Conservation (phyloP, 2,113 vertebrate genomes). For the Spheniscus mendiculus region DNA sequence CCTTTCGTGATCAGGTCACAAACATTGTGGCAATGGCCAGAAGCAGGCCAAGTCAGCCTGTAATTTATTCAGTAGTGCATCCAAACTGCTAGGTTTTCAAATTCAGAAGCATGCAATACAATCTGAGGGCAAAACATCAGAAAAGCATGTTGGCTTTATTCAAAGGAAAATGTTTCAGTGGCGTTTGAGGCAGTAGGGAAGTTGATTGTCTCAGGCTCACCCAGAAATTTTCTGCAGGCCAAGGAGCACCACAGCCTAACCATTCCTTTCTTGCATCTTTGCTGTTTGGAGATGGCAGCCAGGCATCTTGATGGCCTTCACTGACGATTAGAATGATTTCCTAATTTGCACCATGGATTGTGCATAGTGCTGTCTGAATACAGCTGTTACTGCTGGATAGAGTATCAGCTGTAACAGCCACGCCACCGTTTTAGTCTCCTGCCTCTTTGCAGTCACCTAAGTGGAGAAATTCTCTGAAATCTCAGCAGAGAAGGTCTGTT, state of each 20-base stretch:
- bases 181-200: accelerated
- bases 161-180: background rate
- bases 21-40: background rate
- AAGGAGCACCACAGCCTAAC: background rate
- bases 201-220: background rate
- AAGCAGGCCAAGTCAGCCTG: background rate
- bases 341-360: background rate
- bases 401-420: background rate
- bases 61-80: background rate
- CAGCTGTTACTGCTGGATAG: background rate
- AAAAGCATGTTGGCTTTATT: background rate
- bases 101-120: background rate
- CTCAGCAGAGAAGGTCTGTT: background rate
- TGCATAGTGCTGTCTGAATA: background rate
- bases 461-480: background rate
- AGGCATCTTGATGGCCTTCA: background rate
- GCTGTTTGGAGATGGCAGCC: background rate
- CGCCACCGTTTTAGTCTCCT: background rate
- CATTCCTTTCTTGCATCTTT: background rate
- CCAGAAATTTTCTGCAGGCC: background rate
- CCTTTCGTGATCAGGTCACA: background rate
- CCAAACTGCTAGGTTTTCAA: background rate
- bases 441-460: background rate
- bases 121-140: background rate
- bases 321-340: background rate